These are phyloP conservation scores for Heliconius nattereri DNA, from an alignment of 1,140 invertebrate genomes.

Conservation along the genomic window DNA sequence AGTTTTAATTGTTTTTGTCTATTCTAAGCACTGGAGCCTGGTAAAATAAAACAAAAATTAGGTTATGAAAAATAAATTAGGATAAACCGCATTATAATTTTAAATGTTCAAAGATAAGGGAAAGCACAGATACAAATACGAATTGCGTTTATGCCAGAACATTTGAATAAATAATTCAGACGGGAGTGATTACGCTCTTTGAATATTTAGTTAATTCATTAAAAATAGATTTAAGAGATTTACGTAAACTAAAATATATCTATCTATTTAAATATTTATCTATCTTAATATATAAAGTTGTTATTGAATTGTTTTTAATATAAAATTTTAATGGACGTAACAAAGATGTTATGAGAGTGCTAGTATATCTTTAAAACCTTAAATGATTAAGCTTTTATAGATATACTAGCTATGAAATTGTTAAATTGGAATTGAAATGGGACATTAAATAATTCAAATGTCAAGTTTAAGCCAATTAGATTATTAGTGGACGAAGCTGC, in stretches of 20 bases:
- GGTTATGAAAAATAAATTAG: not conserved
- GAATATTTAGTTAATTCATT: constrained; percentile 29
- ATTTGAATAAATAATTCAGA: constrained; percentile 27
- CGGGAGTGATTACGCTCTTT: constrained; percentile 15
- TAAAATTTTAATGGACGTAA: not conserved
- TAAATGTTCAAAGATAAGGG: constrained; percentile 3
- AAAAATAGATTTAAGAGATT: constrained; percentile 19
- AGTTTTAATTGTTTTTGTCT: no score
- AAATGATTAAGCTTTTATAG: no score
- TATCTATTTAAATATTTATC: not conserved
- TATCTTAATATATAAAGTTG: no score
- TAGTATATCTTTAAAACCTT: no score
- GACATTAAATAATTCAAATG: not conserved
- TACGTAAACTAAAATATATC: not conserved
- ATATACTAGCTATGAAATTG: not conserved
- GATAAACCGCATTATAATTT: constrained; percentile 3
- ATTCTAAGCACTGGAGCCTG: no score
- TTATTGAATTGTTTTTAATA: not conserved
- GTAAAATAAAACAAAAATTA: no score
- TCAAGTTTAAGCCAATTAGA: not conserved
- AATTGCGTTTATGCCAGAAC: constrained; percentile 9
- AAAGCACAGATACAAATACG: constrained; percentile 1
- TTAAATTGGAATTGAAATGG: not conserved
- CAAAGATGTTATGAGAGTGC: no score
- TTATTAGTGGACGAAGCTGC: not conserved